Base-by-base conservation (phyloP, 2,113 vertebrate species). In the Miniopterus natalensis region DNA sequence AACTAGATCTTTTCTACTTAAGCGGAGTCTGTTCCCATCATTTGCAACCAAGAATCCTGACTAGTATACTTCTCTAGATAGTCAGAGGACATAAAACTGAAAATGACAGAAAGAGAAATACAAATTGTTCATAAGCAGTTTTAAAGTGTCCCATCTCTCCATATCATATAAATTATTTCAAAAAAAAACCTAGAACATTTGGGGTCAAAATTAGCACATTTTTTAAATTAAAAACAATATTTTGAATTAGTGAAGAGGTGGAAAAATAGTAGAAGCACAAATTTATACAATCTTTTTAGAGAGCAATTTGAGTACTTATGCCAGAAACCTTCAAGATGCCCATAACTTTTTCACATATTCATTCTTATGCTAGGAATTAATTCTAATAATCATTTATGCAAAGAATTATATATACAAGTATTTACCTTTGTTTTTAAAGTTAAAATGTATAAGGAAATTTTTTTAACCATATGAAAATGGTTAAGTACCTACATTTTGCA, bases 71-170 rank as follows among this genome's bases (percentile, higher is more conserved):
- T 84, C 61, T 78, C 11, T 23, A 51, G n/a, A 71, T 59, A 86
- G 29, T 25, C 27, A 31, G 57, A 49, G 51, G 68, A 23, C 4
- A 89, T 31, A 77, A 68, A 89, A 49, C 59, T 42, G 45, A 90
- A 90, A 90, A 15, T 71, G 71, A 71, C n/a, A 53, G 55, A 94
- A 55, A 84, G 66, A 87, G 51, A 79, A 80, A 79, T 70, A 57
- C 9, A 87, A 49, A 80, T 42, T 49, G 12, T 78, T 68, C 47
- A 45, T n/a, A 83, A 65, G 5, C 20, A 49, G 75, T 77, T 78
- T 61, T 70, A 84, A 81, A 81, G 18, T 55, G 11, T 36, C 8
- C 49, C 63, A 65, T 65, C 42, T 88, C 55, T 21, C 29, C 11
- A 25, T 40, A 40, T 49, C 49, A 94, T 8, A 66, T 47, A 49